phyloP scores from a whole-genome alignment of 2,113 vertebrate genomes.

The Todiramphus saurophagus region DNA sequence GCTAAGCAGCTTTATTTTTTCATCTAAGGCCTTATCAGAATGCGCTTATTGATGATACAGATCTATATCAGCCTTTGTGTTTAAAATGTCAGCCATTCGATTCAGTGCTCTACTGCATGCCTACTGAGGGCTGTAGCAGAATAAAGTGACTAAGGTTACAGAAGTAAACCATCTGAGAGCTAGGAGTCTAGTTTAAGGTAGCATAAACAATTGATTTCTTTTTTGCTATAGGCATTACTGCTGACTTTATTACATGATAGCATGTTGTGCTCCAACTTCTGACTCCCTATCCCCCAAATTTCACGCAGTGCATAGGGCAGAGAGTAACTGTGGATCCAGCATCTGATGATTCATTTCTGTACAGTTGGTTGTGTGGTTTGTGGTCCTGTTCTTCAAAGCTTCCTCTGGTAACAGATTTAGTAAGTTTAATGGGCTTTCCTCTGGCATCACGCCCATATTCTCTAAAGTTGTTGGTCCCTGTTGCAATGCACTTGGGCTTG shows the following conservation, averaged over 20 bases:
- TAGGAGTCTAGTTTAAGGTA: background rate
- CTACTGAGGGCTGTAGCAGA: background rate
- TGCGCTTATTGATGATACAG: background rate
- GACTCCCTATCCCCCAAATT: background rate
- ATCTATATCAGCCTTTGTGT: background rate
- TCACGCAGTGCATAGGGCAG: accelerated
- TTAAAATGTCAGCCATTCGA: background rate
- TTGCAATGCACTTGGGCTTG: background rate
- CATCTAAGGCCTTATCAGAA: background rate
- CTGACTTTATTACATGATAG: background rate
- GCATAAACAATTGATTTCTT: background rate
- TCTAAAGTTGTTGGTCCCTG: background rate
- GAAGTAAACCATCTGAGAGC: background rate
- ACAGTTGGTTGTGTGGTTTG: background rate
- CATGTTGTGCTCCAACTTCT: background rate
- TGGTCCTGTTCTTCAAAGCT: background rate
- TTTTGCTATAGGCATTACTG: background rate
- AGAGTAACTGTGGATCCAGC: background rate
- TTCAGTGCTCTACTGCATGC: accelerated
- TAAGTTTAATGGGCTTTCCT: background rate
- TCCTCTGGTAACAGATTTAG: background rate
- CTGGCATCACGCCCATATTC: accelerated
- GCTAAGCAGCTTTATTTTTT: background rate
- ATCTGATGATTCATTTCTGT: background rate
- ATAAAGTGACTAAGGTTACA: background rate